Evolutionary conservation across 1,140 invertebrate genomes (phyloP).

Genomic region (Drosophila kohkoa): DNA sequence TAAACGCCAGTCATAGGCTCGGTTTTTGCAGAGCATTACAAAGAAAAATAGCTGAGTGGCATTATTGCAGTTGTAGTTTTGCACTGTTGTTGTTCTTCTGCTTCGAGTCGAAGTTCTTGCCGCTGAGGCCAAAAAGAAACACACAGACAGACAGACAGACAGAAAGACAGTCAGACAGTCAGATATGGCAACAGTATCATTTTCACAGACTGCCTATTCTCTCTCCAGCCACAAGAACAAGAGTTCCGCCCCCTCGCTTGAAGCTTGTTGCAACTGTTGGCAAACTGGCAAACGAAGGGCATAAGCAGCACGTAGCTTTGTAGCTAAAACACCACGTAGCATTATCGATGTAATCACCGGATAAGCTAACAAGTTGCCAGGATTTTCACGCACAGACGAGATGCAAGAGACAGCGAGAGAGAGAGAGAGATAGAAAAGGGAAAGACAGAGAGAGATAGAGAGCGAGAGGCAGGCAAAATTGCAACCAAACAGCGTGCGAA

Average conservation of each 20-base stretch:
- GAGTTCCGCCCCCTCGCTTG: constrained; percentile 26
- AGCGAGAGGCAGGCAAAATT: constrained; percentile 15
- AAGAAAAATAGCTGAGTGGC: constrained; percentile 67
- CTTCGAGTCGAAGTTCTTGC: constrained; percentile 34
- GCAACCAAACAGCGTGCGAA: constrained; percentile 51
- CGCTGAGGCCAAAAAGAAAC: constrained; percentile 47
- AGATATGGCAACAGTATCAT: constrained; percentile 72
- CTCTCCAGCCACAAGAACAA: background rate
- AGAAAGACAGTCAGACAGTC: constrained; percentile 38
- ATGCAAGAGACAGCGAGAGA: background rate
- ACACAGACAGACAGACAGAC: constrained; percentile 38
- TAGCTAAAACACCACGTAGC: constrained; percentile 84
- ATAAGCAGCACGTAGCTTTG: constrained; percentile 75
- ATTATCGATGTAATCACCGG: constrained; percentile 85
- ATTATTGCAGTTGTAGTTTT: constrained; percentile 21
- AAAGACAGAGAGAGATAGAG: background rate
- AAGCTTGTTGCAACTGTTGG: constrained; percentile 18
- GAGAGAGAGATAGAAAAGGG: too few species aligned
- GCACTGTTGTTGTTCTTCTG: constrained; percentile 5
- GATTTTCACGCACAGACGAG: constrained; percentile 76
- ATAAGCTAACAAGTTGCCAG: constrained; percentile 85
- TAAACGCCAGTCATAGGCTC: background rate
- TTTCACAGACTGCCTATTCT: constrained; percentile 29
- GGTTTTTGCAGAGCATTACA: constrained; percentile 39
- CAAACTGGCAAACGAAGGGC: constrained; percentile 12